Conservation (phyloP, 2,888 invertebrate species). For the Drosophila pullipes region DNA sequence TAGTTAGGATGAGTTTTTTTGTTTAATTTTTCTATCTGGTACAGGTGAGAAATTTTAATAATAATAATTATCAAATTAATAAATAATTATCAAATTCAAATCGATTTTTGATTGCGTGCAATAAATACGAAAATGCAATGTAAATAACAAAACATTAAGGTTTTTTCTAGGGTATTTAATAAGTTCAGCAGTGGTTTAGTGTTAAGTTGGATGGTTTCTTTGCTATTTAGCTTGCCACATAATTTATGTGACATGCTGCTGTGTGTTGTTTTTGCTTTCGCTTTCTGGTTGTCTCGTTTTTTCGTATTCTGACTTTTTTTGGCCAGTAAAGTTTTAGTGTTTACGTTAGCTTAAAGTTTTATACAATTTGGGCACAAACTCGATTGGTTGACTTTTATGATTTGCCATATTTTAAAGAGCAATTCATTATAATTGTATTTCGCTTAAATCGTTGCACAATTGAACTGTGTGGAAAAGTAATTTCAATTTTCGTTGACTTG, state of each 20-base stretch:
- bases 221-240: slow-evolving; percentile 26
- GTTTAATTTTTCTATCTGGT: not conserved
- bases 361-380: slow-evolving; percentile 20
- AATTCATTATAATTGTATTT: slow-evolving; percentile 42
- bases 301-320: slow-evolving; percentile 7
- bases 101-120: not conserved
- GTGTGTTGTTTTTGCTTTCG: slow-evolving; percentile 33
- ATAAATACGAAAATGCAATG: not conserved
- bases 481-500: slow-evolving; percentile 29
- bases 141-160: too few species aligned
- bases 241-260: slow-evolving; percentile 51
- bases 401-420: slow-evolving; percentile 46
- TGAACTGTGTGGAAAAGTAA: slow-evolving; percentile 9
- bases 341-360: slow-evolving; percentile 59
- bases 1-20: too few species aligned
- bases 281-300: slow-evolving; percentile 35
- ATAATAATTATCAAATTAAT: not conserved
- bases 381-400: slow-evolving; percentile 36
- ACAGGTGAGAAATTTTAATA: not conserved
- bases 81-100: not conserved
- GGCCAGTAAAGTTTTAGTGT: slow-evolving; percentile 40
- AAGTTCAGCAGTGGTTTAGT: not conserved
- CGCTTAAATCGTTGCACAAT: slow-evolving; percentile 41
- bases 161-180: slow-evolving; percentile 21
- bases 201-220: slow-evolving; percentile 3